Evolutionary conservation across 2,888 invertebrate genomes (phyloP).

Genomic region (Thysanoteuthis rhombus): DNA sequence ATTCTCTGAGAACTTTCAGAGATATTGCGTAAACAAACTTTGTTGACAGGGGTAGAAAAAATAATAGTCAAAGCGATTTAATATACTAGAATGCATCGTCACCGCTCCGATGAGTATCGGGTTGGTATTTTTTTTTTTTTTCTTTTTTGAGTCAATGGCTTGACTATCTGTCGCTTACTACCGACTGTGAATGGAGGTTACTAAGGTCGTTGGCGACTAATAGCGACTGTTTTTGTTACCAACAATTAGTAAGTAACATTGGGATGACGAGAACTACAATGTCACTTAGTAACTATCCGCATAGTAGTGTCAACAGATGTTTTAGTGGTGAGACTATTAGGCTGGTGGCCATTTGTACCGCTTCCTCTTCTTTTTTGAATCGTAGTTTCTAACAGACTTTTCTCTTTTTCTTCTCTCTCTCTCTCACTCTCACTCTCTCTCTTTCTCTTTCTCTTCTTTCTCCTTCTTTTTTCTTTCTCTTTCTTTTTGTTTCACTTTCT

Average conservation of each 20-base stretch:
- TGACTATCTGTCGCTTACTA: background rate
- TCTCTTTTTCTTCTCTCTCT: background rate
- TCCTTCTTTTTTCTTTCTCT: background rate
- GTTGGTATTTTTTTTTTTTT: too few relatives aligned
- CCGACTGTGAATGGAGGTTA: slow-evolving; percentile 12
- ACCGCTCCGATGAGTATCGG: too few relatives aligned
- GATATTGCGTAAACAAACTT: too few relatives aligned
- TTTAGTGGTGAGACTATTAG: background rate
- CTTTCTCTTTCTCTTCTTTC: background rate
- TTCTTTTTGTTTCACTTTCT: background rate
- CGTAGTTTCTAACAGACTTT: rapidly evolving
- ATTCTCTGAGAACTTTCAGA: too few relatives aligned
- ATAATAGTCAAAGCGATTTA: background rate
- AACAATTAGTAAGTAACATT: background rate
- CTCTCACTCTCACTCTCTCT: rapidly evolving
- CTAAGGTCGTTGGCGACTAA: background rate
- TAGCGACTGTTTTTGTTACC: background rate
- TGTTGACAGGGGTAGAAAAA: background rate
- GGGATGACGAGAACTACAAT: slow-evolving; percentile 12
- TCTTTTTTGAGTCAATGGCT: background rate
- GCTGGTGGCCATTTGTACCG: too few relatives aligned
- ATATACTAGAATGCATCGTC: background rate
- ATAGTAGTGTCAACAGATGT: background rate
- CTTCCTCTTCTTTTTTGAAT: background rate
- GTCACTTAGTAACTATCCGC: background rate